Conservation (phyloP, 2,888 invertebrate genomes). For the Amphipyra berbera region DNA sequence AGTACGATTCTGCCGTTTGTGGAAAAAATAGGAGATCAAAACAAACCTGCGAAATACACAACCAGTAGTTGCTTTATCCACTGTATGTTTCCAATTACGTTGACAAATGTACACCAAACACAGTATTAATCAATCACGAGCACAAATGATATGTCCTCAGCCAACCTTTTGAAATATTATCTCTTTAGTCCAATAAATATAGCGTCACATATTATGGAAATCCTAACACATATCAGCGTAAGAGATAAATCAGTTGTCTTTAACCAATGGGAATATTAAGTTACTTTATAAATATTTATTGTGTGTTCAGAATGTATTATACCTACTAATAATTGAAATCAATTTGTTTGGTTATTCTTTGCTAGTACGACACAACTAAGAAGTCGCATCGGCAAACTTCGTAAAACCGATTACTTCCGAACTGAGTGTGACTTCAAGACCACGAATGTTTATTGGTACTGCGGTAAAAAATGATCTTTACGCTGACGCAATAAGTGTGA, state of each 20-base stretch:
- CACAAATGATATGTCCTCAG: constrained; percentile 46
- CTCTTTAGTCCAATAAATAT: constrained; percentile 47
- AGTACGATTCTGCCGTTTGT: not conserved
- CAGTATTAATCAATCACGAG: constrained; percentile 57
- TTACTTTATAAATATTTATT: not conserved
- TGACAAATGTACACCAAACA: constrained; percentile 48
- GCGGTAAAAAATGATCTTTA: too few species aligned
- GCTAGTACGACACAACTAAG: too few species aligned
- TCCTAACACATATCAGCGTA: constrained; percentile 49
- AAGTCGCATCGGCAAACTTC: too few species aligned
- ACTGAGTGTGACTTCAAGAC: too few species aligned
- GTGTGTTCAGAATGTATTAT: not conserved
- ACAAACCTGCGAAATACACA: constrained; percentile 4
- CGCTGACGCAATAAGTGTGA: too few species aligned
- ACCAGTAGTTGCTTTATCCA: constrained; percentile 13
- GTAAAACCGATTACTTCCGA: too few species aligned
- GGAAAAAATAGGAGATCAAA: constrained; percentile 1
- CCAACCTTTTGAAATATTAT: constrained; percentile 51
- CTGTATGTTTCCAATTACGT: constrained; percentile 40
- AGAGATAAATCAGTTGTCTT: constrained; percentile 44
- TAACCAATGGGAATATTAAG: constrained; percentile 13
- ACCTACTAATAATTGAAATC: too few species aligned
- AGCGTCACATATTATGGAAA: constrained; percentile 48
- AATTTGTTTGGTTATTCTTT: too few species aligned
- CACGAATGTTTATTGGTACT: too few species aligned